phyloP scores from a whole-genome alignment of 1,140 invertebrate species.

The Matsumurasca onukii region DNA sequence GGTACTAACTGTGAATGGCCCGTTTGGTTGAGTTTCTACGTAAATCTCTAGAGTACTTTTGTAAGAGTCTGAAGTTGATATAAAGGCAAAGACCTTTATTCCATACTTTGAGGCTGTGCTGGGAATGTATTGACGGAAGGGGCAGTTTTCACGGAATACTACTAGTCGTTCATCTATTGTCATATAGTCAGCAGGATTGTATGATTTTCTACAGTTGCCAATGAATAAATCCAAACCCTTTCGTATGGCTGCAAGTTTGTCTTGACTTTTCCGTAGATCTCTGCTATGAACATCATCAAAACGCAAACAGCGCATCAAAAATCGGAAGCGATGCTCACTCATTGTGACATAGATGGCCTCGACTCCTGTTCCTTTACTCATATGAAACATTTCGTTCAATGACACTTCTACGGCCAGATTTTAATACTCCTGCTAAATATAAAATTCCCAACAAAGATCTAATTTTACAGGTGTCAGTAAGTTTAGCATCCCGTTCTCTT shows the following conservation, averaged over 20 bases:
- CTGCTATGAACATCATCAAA: background rate
- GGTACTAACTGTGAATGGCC: constrained; percentile 42
- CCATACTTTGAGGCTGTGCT: constrained; percentile 35
- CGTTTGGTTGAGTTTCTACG: constrained; percentile 43
- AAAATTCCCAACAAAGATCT: constrained; percentile 1
- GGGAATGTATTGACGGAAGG: background rate
- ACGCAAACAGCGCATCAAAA: constrained; percentile 15
- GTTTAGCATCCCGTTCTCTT: constrained; percentile 14
- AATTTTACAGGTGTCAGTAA: background rate
- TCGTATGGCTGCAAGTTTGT: background rate
- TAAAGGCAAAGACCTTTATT: constrained; percentile 42
- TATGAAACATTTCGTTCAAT: background rate
- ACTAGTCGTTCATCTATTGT: constrained; percentile 6
- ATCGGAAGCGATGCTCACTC: constrained; percentile 12
- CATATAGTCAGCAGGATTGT: background rate
- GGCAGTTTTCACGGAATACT: background rate
- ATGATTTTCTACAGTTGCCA: background rate
- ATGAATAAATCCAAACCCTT: background rate
- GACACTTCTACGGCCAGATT: background rate
- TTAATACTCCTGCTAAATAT: background rate
- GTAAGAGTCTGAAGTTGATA: constrained; percentile 44
- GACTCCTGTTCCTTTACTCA: background rate
- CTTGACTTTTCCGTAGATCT: background rate
- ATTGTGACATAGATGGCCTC: background rate
- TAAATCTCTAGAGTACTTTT: constrained; percentile 44